These are phyloP conservation scores for Anguilla anguilla DNA, from an alignment of 2,797 vertebrate species.

Conservation along the genomic window DNA sequence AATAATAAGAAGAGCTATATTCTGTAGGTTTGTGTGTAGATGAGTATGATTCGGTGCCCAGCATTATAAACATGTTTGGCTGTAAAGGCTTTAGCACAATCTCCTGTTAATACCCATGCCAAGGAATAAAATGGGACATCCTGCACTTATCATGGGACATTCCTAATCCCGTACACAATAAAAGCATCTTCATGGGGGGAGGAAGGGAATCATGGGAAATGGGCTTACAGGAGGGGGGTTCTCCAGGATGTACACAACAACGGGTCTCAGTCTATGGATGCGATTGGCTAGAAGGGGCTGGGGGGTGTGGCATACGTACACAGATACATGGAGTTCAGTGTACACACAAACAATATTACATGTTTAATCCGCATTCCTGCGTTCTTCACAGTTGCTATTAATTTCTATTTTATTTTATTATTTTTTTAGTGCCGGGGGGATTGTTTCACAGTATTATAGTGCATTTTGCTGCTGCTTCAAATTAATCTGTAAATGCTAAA, in stretches of 20 bases:
- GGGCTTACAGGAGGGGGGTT: background rate
- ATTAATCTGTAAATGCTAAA: background rate
- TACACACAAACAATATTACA: background rate
- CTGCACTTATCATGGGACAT: background rate
- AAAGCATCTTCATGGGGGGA: background rate
- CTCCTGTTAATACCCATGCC: background rate
- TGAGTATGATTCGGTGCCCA: background rate
- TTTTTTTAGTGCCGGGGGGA: background rate
- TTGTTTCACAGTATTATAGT: background rate
- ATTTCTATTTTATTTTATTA: background rate
- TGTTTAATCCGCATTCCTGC: background rate
- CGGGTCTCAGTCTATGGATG: background rate
- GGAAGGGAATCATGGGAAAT: background rate
- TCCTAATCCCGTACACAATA: background rate
- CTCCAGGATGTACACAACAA: background rate
- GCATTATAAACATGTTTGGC: background rate
- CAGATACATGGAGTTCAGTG: background rate
- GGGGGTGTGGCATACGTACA: background rate
- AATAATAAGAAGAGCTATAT: background rate
- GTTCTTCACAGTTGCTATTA: background rate
- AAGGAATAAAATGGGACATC: background rate
- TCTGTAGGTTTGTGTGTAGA: background rate
- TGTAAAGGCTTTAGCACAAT: background rate
- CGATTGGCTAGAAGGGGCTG: background rate
- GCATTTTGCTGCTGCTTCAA: background rate